Conservation (phyloP, 2,888 invertebrate genomes). For the Eilema caniola region DNA sequence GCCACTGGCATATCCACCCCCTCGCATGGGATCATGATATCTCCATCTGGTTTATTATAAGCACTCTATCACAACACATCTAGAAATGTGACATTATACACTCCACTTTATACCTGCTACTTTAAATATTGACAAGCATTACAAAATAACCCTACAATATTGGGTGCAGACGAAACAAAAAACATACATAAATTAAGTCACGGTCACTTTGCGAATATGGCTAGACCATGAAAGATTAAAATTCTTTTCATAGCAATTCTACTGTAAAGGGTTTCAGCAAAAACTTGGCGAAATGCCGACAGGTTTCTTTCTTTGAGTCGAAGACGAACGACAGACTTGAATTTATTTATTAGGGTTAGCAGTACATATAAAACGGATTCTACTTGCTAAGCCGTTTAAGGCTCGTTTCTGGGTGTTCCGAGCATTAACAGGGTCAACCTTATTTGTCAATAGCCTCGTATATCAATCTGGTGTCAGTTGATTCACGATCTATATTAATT, state of each 20-base stretch:
- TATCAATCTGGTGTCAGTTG: conserved; percentile 39
- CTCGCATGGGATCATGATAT: too few species aligned
- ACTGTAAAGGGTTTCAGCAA: conserved; percentile 63
- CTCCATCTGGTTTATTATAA: too few species aligned
- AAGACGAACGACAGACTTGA: conserved; percentile 65
- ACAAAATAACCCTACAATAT: not conserved
- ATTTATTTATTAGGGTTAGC: conserved; percentile 73
- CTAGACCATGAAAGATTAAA: conserved; percentile 63
- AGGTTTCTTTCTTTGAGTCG: conserved; percentile 69
- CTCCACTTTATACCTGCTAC: too few species aligned
- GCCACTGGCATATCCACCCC: too few species aligned
- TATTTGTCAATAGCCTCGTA: conserved; percentile 54
- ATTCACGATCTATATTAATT: conserved; percentile 41
- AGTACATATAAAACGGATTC: conserved; percentile 62
- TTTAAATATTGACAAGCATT: too few species aligned
- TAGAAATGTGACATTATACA: too few species aligned
- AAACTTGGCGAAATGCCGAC: conserved; percentile 71
- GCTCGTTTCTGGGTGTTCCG: conserved; percentile 17
- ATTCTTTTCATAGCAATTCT: conserved; percentile 69
- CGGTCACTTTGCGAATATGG: conserved; percentile 48
- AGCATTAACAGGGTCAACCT: conserved; percentile 54
- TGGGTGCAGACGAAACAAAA: conserved; percentile 5
- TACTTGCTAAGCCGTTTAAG: conserved; percentile 47
- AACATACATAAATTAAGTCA: conserved; percentile 56
- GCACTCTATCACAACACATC: too few species aligned